Base-by-base conservation (phyloP, 2,113 vertebrate genomes). In the Otolemur garnettii region DNA sequence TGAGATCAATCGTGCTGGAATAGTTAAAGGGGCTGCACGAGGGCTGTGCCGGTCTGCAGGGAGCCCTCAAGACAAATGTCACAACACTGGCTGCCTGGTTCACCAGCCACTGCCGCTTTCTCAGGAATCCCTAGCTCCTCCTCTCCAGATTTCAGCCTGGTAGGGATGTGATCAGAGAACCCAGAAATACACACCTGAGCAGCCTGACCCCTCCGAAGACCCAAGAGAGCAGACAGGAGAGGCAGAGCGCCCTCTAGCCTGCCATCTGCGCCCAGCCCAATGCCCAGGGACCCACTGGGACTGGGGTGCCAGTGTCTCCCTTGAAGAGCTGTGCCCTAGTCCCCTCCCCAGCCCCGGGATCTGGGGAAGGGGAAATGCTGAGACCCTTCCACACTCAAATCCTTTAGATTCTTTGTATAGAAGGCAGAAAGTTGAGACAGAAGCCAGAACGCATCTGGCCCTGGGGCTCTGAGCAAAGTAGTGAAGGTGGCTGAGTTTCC, bases 261-360 rank as follows among this genome's bases (percentile, higher is more conserved):
- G 6, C 57, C 26, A 17, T n/a, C 79, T 42, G 71, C n/a, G 10
- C 11, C 81, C 22, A 13, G 22, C n/a, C 45, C 11, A 1, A 26
- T 1, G 22, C 2, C 7, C 15, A 0, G 24, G 6, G 42, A 30
- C 13, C 11, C 15, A 4, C 24, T 15, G 26, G 22, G 2, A 3
- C 71, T 50, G 30, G 12, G 33, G 22, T 11, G 33, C 17, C 53
- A 6, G 14, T 14, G 42, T 59, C 35, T 33, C 64, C 84, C 50
- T 64, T 18, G 81, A 13, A 42, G 81, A 33, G 21, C 59, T 45
- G 5, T 59, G 6, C 15, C 0, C 2, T 38, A 45, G 19, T 62
- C 53, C 19, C n/a, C 7, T 42, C 19, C n/a, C 7, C n/a, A n/a
- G n/a, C 69, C 33, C 6, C 5, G 38, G 66, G 12, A 4, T 15